Evolutionary conservation across 2,888 invertebrate genomes (phyloP).

Genomic region (Epirrhoe tristata): DNA sequence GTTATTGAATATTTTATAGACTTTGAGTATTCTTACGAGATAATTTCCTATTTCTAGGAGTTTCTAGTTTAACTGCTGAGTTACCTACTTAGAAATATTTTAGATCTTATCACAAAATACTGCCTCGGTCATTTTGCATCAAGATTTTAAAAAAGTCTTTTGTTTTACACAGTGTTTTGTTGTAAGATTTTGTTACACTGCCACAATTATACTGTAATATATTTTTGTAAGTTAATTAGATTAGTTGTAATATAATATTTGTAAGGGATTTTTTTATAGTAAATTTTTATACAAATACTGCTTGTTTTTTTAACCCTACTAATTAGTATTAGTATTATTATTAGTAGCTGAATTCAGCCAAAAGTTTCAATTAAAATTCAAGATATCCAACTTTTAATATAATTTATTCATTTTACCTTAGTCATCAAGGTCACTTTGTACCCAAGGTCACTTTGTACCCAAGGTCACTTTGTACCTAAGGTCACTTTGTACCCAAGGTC

Average conservation of each 20-base stretch:
- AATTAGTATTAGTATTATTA: not conserved
- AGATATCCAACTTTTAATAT: constrained; percentile 2
- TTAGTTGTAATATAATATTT: constrained; percentile 57
- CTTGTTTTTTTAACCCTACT: constrained; percentile 9
- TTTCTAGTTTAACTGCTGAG: constrained; percentile 58
- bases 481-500: constrained; percentile 13
- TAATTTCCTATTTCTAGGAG: constrained; percentile 52
- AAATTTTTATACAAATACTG: constrained; percentile 65
- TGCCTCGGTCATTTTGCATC: not conserved
- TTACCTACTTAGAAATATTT: constrained; percentile 63
- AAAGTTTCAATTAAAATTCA: not conserved
- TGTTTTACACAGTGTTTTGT: constrained; percentile 16
- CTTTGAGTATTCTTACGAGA: constrained; percentile 44
- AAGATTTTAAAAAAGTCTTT: not conserved
- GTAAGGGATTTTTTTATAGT: constrained; percentile 66
- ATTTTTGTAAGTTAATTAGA: constrained; percentile 62
- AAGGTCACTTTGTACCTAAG: constrained; percentile 30
- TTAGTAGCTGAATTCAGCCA: not conserved
- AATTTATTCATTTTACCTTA: constrained; percentile 28
- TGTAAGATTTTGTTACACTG: constrained; percentile 58
- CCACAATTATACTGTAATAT: constrained; percentile 69
- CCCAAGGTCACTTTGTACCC: constrained; percentile 2
- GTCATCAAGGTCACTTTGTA: constrained; percentile 1
- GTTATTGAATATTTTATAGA: constrained; percentile 51
- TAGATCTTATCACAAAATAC: constrained; percentile 19